These are phyloP conservation scores for fruit fly (Drosophila melanogaster) DNA, from an alignment of 1,140 invertebrate species.

Conservation along the genomic window DNA sequence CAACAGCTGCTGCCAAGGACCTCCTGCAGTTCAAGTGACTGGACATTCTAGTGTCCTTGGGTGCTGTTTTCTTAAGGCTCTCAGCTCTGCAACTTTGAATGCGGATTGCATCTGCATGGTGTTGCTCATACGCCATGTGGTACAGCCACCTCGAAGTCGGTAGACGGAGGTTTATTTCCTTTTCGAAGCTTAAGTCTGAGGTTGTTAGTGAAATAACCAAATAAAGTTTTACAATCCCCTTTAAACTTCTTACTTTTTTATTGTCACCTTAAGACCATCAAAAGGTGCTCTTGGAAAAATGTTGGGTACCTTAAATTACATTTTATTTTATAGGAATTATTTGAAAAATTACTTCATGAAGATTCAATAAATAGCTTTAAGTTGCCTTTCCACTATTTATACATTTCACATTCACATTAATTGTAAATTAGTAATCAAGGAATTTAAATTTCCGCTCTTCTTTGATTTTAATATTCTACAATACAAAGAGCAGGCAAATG, in stretches of 20 bases:
- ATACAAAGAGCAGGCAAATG: background rate
- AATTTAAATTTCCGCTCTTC: background rate
- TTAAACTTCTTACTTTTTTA: slow-evolving; percentile 16
- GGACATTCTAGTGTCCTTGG: slow-evolving; percentile 33
- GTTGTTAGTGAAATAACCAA: slow-evolving; percentile 14
- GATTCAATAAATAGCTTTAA: no score
- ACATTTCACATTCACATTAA: no score
- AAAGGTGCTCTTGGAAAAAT: background rate
- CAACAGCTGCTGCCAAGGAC: slow-evolving; percentile 35
- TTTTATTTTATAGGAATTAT: background rate
- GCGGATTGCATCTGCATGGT: slow-evolving; percentile 24
- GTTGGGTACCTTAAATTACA: background rate
- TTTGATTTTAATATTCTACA: background rate
- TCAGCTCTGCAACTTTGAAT: slow-evolving; percentile 41
- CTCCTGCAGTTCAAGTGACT: slow-evolving; percentile 36
- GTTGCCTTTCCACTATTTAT: no score
- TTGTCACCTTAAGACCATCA: background rate
- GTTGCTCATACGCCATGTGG: slow-evolving; percentile 49
- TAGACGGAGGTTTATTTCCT: slow-evolving; percentile 37
- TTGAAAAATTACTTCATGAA: no score
- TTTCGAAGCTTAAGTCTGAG: slow-evolving; percentile 12
- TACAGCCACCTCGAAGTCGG: background rate
- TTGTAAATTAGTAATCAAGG: background rate
- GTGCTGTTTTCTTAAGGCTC: slow-evolving; percentile 42
- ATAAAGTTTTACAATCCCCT: slow-evolving; percentile 23